Conservation (phyloP, 2,888 invertebrate species). For the Nymphalis polychloros region DNA sequence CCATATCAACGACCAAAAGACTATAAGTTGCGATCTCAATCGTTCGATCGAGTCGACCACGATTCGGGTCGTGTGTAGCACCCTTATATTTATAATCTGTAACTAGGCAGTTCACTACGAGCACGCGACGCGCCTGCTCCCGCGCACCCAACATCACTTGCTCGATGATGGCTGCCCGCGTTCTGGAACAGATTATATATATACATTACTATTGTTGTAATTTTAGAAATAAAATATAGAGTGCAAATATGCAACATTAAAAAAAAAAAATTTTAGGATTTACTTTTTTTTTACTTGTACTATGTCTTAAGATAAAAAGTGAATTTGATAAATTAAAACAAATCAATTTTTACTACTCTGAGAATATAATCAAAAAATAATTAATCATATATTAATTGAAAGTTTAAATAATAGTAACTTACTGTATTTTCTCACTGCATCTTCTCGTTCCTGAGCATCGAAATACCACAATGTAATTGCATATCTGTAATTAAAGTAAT, state of each 20-base stretch:
- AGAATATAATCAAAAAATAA: neutral
- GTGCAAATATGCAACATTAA: too few species aligned
- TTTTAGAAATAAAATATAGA: too few species aligned
- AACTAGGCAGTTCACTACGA: conserved; percentile 13
- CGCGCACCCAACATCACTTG: conserved; percentile 58
- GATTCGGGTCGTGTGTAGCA: conserved; percentile 1
- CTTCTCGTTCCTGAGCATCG: conserved; percentile 90
- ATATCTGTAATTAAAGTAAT: conserved; percentile 80
- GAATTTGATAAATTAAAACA: too few species aligned
- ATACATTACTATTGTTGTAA: too few species aligned
- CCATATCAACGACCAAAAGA: neutral
- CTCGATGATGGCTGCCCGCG: conserved; percentile 64
- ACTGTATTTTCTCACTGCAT: conserved; percentile 84
- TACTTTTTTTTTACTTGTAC: too few species aligned
- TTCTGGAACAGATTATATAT: conserved; percentile 42
- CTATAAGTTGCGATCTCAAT: neutral
- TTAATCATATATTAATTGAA: neutral
- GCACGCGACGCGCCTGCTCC: conserved; percentile 26
- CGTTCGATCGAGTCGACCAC: neutral
- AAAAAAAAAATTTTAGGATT: too few species aligned
- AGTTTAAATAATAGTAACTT: conserved; percentile 45
- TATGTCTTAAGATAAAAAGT: too few species aligned
- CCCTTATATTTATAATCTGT: neutral
- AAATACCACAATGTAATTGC: conserved; percentile 97
- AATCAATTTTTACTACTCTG: too few species aligned